Percentiles rank a stretch among this genome's conserved stretches.
Conservation (phyloP, 2,113 vertebrate genomes). For the Arothron firmamentum region DNA sequence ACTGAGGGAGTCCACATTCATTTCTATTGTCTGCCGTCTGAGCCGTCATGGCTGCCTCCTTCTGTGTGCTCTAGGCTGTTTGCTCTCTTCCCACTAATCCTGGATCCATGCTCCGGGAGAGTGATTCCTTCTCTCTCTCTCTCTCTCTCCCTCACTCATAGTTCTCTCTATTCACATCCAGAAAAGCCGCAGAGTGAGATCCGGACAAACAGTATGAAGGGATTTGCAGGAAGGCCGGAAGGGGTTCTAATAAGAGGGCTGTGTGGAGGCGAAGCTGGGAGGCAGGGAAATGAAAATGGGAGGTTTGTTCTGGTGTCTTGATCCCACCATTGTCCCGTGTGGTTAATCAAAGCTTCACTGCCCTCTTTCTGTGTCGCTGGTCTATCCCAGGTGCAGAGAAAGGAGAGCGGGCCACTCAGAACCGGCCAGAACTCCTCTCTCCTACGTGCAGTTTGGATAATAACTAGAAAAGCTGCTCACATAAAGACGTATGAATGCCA, state of each 20-base stretch:
- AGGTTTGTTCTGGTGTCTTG: conserved; percentile 65
- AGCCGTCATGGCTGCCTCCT: conserved; percentile 37
- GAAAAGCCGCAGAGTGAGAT: conserved; percentile 50
- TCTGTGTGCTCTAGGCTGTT: conserved; percentile 42
- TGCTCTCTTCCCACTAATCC: conserved; percentile 63
- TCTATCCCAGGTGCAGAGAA: conserved; percentile 29
- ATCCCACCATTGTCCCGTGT: conserved; percentile 64
- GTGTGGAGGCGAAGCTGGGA: conserved; percentile 43
- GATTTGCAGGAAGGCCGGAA: conserved; percentile 65
- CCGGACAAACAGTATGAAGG: conserved; percentile 63
- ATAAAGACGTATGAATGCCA: conserved; percentile 3
- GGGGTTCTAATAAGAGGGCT: conserved; percentile 46
- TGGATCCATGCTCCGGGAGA: conserved; percentile 52
- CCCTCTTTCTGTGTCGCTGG: conserved; percentile 52
- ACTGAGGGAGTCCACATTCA: conserved; percentile 54
- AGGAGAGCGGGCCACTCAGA: neutral
- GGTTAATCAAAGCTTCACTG: conserved; percentile 65
- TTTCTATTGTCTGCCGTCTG: conserved; percentile 64
- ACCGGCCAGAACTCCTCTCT: no score
- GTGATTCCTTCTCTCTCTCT: conserved; percentile 37
- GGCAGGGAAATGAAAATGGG: conserved; percentile 53
- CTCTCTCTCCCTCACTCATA: conserved; percentile 20
- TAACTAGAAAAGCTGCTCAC: no score
- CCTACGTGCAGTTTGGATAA: no score
- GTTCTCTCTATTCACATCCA: conserved; percentile 43